Evolutionary conservation across 2,797 vertebrate genomes (phyloP), one percentile per base, ranked within the genome.

Genomic region (Lithobates sylvaticus): DNA sequence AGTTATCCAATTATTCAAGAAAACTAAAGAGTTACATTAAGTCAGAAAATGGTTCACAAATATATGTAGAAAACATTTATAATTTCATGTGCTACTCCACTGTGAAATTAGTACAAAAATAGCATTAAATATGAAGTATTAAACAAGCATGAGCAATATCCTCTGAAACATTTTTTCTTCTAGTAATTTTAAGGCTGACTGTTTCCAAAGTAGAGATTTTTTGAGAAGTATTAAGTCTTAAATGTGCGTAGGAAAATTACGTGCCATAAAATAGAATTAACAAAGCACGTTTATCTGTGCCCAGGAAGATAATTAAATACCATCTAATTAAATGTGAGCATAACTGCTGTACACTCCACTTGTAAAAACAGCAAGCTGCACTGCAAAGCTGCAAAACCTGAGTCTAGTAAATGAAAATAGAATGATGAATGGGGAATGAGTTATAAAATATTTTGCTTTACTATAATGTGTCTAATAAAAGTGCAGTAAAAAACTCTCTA

Each of bases 1-100:
- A 82, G 79, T 86, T 83, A 78, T 78, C 36, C 68, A 78, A 47
- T 65, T 75, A 68, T 50, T 76, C 78, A 54, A 74, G 26, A 75
- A 77, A 84, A 75, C 32, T 44, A 65, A 81, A 72, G 68, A 58
- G 29, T 61, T 72, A 21, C 32, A 80, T 81, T 81, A 81, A 15
- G 8, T 58, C n/a, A n/a, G 10, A n/a, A 47, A 71, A 58, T 2
- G 23, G 29, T 34, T 10, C 10, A 58, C 26, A 81, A 72, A 81
- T 81, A 81, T 58, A 81, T 58, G 42, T 72, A 29, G 10, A 71
- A 44, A 29, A 81, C 68, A 71, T 71, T 69, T 58, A n/a, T 32
- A 58, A 69, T 54, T 81, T 69, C 23, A 58, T 71, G 54, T 81
- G 18, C 26, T 44, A 65, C 58, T 42, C 34, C 5, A 16, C 76